phyloP scores from a whole-genome alignment of 92 coral and sea anemone genomes.

The Blastomussa wellsi region DNA sequence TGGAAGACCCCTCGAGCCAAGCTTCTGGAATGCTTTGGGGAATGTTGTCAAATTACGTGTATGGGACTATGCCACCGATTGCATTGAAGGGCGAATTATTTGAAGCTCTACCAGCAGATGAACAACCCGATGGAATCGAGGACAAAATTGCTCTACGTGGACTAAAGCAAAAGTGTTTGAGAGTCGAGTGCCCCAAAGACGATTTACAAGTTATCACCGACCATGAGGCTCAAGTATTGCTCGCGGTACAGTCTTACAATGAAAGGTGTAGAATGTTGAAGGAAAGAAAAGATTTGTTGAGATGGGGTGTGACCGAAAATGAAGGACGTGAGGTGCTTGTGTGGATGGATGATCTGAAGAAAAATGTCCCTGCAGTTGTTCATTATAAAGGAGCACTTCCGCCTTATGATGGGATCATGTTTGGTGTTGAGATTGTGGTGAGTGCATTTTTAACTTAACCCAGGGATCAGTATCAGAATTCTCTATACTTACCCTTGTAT shows the following conservation, averaged over 20 bases:
- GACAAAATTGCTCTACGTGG: constrained; percentile 62
- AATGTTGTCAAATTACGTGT: constrained; percentile 74
- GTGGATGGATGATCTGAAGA: constrained; percentile 68
- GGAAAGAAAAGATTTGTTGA: constrained; percentile 30
- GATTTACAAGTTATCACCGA: constrained; percentile 52
- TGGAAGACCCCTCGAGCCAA: constrained; percentile 57
- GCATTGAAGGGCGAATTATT: constrained; percentile 76
- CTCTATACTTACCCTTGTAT: no score
- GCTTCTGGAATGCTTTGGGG: constrained; percentile 66
- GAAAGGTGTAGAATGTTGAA: constrained; percentile 62
- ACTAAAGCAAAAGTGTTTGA: constrained; percentile 67
- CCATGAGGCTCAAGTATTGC: constrained; percentile 57
- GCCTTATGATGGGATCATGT: constrained; percentile 84
- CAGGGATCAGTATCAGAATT: background rate
- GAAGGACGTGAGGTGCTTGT: constrained; percentile 76
- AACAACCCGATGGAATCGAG: constrained; percentile 45
- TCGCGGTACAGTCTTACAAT: constrained; percentile 71
- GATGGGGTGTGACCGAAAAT: constrained; percentile 35
- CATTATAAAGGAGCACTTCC: constrained; percentile 78
- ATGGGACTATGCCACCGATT: constrained; percentile 30
- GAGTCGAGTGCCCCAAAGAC: constrained; percentile 59
- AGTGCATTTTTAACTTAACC: background rate
- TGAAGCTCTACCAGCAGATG: constrained; percentile 53
- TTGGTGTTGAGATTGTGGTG: constrained; percentile 87
- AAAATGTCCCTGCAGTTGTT: constrained; percentile 60